Base-by-base conservation (phyloP, 2,113 vertebrate genomes). In the Synodontis membranacea region DNA sequence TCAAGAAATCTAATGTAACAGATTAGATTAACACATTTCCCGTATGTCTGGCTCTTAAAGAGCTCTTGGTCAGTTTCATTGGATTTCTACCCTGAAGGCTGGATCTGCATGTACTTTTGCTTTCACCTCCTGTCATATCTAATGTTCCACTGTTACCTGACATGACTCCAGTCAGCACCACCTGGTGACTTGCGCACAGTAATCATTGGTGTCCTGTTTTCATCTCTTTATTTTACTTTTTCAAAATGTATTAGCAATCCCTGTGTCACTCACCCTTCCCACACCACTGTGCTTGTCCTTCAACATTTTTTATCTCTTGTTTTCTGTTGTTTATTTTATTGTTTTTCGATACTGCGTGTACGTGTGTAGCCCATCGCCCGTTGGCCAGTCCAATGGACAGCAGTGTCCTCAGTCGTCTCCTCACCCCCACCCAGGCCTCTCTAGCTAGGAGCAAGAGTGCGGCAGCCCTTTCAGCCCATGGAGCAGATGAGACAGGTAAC, bases 381-480 rank as follows among this genome's bases (percentile, higher is more conserved):
- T 92, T 93, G 91, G 90, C 92, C 92, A 93, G 90, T 94, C 92
- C 95, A 91, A 91, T 94, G 96, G 97, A 97, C 86, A 96, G 94
- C 95, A 95, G 93, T 90, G 89, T 97, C 92, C 94, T 98, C 95
- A 97, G 92, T 93, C 96, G 96, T 88, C 95, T 98, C 89, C 96
- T 98, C 82, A 93, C 94, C 89, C 97, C 97, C 91, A 97, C 97
- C 90, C 96, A 97, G 95, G 95, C 96, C 66, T 97, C 97, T 89
- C 93, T 98, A 95, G 97, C 97, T 95, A 97, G 96, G 94, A 98
- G 96, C 94, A 98, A 96, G 96, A 98, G 96, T 85, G 94, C 96
- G 91, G 96, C 95, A 84, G 91, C 94, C 88, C 94, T 98, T 66
- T 96, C 96, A 79, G 92, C 95, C 87, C 95, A 96, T 92, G 96